A percentile compares a stretch with the other conserved stretches of the same genome.
These are phyloP conservation scores for Diceros bicornis DNA, from an alignment of 2,797 vertebrate genomes.

Conservation along the genomic window DNA sequence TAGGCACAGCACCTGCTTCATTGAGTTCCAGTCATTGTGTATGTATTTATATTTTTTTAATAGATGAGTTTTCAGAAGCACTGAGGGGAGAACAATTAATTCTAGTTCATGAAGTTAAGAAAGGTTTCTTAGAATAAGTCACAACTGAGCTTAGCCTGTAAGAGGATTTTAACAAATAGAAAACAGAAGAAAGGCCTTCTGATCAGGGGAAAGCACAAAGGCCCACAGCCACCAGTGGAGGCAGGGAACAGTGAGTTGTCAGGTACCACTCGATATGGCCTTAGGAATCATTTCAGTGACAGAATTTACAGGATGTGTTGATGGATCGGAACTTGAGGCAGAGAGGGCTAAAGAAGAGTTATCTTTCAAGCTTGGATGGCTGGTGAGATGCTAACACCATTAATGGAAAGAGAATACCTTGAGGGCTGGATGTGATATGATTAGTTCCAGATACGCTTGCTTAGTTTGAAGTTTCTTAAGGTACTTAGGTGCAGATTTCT, in stretches of 20 bases:
- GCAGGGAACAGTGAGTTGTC: not conserved
- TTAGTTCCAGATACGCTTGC: not conserved
- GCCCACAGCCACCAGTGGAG: not conserved
- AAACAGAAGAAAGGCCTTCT: not conserved
- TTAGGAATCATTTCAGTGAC: not conserved
- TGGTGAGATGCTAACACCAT: not conserved
- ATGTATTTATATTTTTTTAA: not conserved
- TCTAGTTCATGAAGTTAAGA: not conserved
- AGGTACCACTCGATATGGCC: not conserved
- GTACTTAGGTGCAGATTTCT: not conserved
- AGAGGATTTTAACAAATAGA: not conserved
- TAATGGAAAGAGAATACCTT: not conserved
- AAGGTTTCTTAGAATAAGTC: not conserved
- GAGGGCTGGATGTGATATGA: not conserved
- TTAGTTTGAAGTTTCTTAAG: slow-evolving; percentile 48
- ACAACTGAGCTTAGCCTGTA: not conserved
- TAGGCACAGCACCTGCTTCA: not conserved
- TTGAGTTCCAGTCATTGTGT: not conserved
- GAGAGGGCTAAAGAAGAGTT: not conserved
- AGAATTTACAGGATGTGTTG: not conserved
- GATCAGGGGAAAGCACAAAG: not conserved
- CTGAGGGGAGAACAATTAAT: not conserved
- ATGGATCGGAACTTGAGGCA: slow-evolving; percentile 19
- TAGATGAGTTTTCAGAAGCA: slow-evolving; percentile 26
- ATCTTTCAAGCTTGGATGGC: slow-evolving; percentile 51